A percentile compares a stretch with the other conserved stretches of the same genome.
phyloP scores from a whole-genome alignment of 2,113 vertebrate species.

The Saccopteryx bilineata region DNA sequence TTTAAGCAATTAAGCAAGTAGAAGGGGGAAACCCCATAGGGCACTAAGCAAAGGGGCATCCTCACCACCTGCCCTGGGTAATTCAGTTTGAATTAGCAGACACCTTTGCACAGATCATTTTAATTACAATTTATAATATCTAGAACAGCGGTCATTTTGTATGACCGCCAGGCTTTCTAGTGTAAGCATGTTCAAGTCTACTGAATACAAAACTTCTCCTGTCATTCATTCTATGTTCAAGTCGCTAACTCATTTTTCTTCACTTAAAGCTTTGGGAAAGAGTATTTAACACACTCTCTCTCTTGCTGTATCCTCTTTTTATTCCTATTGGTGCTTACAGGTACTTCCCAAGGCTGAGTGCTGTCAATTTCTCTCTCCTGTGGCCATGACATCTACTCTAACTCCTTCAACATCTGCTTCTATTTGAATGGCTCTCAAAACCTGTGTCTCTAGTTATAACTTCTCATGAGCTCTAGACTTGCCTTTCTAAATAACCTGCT shows the following conservation, averaged over 20 bases:
- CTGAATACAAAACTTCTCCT: not conserved
- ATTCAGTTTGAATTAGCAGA: no score
- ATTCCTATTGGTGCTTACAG: not conserved
- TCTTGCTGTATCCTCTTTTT: not conserved
- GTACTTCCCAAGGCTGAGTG: not conserved
- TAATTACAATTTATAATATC: no score
- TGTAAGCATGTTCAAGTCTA: not conserved
- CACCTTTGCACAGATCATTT: no score
- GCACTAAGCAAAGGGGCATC: no score
- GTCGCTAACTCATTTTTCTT: not conserved
- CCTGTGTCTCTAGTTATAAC: conserved; percentile 1
- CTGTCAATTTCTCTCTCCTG: not conserved
- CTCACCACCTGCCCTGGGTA: no score
- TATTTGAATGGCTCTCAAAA: not conserved
- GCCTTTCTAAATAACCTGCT: not conserved
- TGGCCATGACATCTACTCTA: not conserved
- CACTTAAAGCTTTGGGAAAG: not conserved
- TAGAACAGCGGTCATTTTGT: no score
- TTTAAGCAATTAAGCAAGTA: no score
- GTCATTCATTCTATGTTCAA: conserved; percentile 10
- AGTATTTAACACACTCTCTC: not conserved
- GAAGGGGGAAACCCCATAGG: no score
- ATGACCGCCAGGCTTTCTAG: no score
- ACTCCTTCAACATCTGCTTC: not conserved
- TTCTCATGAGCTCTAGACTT: not conserved